Conservation (phyloP, 1,140 invertebrate species). For the Lutraria rhynchaena region DNA sequence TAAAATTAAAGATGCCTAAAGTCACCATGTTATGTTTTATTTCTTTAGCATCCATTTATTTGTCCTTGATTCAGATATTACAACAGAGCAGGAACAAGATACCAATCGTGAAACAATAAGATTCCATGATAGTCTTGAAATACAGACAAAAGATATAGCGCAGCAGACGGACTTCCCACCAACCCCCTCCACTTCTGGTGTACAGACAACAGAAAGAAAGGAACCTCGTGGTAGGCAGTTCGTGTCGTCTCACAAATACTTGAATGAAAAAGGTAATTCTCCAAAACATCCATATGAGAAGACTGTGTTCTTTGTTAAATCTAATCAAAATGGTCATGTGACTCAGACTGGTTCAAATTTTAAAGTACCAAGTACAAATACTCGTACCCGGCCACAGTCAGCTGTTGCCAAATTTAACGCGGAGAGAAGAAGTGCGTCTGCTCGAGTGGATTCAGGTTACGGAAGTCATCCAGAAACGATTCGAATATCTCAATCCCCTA, state of each 20-base stretch:
- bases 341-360: background rate
- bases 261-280: conserved; percentile 43
- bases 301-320: conserved; percentile 55
- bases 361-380: background rate
- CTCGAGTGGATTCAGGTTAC: conserved; percentile 38
- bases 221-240: conserved; percentile 37
- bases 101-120: background rate
- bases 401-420: background rate
- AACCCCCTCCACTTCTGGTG: conserved; percentile 15
- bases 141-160: conserved; percentile 32
- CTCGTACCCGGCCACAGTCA: background rate
- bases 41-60: no score
- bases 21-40: no score
- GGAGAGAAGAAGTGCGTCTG: background rate
- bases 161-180: conserved; percentile 54
- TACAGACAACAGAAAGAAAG: background rate
- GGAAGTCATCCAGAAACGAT: conserved; percentile 52
- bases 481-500: conserved; percentile 14
- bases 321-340: conserved; percentile 1
- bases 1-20: no score
- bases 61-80: conserved; percentile 27
- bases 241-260: conserved; percentile 45
- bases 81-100: conserved; percentile 1
- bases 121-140: background rate
- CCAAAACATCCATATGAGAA: conserved; percentile 55